Conservation (phyloP, 1,140 invertebrate genomes). For the Cherax quadricarinatus region DNA sequence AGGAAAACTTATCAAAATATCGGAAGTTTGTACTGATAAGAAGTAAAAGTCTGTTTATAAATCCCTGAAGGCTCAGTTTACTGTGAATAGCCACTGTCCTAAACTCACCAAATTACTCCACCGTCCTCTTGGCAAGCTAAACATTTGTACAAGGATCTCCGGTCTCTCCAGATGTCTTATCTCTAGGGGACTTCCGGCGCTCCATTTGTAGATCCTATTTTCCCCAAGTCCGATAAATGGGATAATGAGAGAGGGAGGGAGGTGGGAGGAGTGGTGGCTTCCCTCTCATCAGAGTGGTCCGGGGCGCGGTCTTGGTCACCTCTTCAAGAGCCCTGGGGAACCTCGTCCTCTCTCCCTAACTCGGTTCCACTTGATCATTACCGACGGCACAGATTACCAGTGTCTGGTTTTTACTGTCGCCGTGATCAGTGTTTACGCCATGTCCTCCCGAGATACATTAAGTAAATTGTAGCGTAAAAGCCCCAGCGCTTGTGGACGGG, state of each 20-base stretch:
- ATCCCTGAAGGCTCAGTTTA: background rate
- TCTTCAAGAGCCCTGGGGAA: no score
- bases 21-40: no score
- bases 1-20: no score
- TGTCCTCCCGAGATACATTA: background rate
- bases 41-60: no score
- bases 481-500: no score
- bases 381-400: background rate
- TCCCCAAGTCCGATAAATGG: constrained; percentile 11
- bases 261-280: background rate
- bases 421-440: background rate
- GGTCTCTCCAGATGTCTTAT: constrained; percentile 12
- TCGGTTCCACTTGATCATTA: background rate
- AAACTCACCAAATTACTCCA: background rate
- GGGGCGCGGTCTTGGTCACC: no score
- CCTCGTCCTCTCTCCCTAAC: no score
- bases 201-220: background rate
- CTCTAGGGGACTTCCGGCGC: background rate
- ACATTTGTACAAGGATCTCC: background rate
- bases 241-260: background rate
- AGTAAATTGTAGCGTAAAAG: background rate
- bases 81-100: background rate
- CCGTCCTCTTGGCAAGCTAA: background rate
- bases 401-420: background rate
- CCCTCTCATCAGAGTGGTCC: background rate